Evolutionary conservation across 2,888 invertebrate genomes (phyloP), one percentile per base, ranked within the genome.

Genomic region (Eucriotettix oculatus): DNA sequence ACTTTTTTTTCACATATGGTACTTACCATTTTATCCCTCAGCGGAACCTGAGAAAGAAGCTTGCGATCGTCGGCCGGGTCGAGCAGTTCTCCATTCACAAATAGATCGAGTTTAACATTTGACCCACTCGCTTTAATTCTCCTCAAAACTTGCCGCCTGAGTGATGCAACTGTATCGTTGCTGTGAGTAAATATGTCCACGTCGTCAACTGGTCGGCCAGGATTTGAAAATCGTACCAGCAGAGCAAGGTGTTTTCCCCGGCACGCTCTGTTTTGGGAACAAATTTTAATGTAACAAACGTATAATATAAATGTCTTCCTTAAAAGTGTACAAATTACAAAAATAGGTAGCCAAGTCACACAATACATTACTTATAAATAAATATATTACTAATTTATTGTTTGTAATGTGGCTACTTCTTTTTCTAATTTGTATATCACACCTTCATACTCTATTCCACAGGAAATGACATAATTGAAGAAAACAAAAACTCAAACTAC

Each of bases 161-260:
- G 79, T 44, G 90, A 86, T 59, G 89, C 88, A 67, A 97, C 78
- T 5, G 95, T 95, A 72, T 97, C 95, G 73, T 97, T 96, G 62
- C 88, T 89, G 75, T 97, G 97, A 54, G 95, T 92, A 71, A 85
- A 87, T 62, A 97, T 76, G 72, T 97, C 96, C 67, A 94, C 79
- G 70, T 97, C 96, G 65, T 97, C 96, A 58, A 89, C 82, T 63
- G 73, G 71, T 69, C 91, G 85, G 70, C 88, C 88, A 65, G 89
- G 88, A 74, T 88, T 84, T 73, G 90, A 87, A 77, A 96, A 86
- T 68, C 95, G 80, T 69, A 96, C 86, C 68, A 90, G 84, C 64
- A 96, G 79, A 58, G 86, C 83, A 71, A 93, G 83, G 71, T 94
- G 89, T 74, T 94, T 89, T 60, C 96, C 96, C 64, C 93, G 83